Base-by-base conservation (phyloP, 2,113 vertebrate species). In the Chaenocephalus aceratus region DNA sequence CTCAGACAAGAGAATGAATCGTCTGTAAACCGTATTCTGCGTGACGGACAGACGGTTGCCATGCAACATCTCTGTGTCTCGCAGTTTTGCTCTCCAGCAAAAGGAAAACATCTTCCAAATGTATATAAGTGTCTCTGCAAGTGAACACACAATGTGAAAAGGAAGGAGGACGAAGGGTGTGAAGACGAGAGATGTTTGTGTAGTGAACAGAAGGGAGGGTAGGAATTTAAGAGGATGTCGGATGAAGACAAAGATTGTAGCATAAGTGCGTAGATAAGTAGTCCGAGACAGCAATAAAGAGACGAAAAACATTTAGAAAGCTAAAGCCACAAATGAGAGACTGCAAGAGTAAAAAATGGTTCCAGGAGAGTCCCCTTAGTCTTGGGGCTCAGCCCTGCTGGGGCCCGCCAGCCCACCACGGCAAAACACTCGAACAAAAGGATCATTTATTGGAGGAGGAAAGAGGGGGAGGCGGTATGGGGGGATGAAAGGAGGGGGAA, bases 401-500 rank as follows among this genome's bases (percentile, higher is more conserved):
- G 85, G 87, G 84, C 71, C 80, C 44, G 73, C 77, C 88, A 82
- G 80, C 82, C 86, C 85, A 86, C 66, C 77, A 64, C 51, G 81
- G 87, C 88, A 90, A 89, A 89, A 84, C 79, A 85, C 76, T 62
- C 56, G 18, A 91, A 94, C 94, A 94, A 94, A 95, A 93, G 93
- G 90, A 92, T 90, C 90, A 92, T 94, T 94, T 95, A 92, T 93
- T 93, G 91, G 80, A 90, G 82, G 82, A 82, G 88, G 85, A 90
- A 89, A 86, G 86, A 89, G 88, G 84, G 86, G 89, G 87, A 79
- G 83, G 87, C 4, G 1, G 75, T 79, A 69, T 60, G 79, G 70
- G 67, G 71, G 79, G 84, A 85, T 85, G 87, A 89, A 84, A 90
- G 88, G 60, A 58, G 89, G 88, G 90, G 89, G 76, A 74, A 41